phyloP scores from a whole-genome alignment of 2,888 invertebrate species.

The Nomada goodeniana region DNA sequence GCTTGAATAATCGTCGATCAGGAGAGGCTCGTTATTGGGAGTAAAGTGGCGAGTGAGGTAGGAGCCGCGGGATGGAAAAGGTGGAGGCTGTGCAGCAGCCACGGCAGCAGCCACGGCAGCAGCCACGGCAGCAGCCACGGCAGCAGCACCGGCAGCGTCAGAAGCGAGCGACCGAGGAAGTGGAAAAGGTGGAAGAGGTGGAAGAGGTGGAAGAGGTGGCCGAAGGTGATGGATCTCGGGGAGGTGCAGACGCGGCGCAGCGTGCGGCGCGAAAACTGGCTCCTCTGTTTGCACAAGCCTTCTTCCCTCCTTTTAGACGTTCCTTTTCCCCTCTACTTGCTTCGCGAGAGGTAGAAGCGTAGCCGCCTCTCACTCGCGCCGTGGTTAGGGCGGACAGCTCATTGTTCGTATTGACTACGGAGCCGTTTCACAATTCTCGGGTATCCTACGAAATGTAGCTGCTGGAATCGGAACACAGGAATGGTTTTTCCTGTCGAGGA shows the following conservation, averaged over 20 bases:
- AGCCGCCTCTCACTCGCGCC: conserved; percentile 62
- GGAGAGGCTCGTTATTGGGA: conserved; percentile 58
- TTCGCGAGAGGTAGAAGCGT: conserved; percentile 50
- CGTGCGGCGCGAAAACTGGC: conserved; percentile 78
- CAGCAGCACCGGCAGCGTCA: conserved; percentile 33
- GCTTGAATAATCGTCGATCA: conserved; percentile 66
- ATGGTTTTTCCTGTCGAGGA: neutral
- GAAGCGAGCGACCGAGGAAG: conserved; percentile 44
- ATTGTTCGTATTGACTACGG: conserved; percentile 38
- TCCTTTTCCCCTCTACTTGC: conserved; percentile 59
- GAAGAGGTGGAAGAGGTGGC: conserved; percentile 53
- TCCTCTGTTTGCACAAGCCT: conserved; percentile 79
- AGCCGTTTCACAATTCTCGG: conserved; percentile 19
- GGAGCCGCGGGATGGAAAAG: conserved; percentile 61
- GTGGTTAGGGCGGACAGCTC: conserved; percentile 74
- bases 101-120: too few species aligned
- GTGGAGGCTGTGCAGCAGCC: conserved; percentile 51
- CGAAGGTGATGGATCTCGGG: conserved; percentile 77
- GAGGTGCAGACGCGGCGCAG: conserved; percentile 75
- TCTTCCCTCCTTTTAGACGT: conserved; percentile 67
- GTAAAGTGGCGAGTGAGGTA: conserved; percentile 49
- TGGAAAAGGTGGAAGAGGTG: conserved; percentile 51
- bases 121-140: conserved; percentile 47
- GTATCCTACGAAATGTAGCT: neutral
- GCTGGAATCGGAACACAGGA: neutral